Evolutionary conservation across 1,140 invertebrate species (phyloP), one percentile per base, ranked within the genome.

Genomic region (Oppia nitens): DNA sequence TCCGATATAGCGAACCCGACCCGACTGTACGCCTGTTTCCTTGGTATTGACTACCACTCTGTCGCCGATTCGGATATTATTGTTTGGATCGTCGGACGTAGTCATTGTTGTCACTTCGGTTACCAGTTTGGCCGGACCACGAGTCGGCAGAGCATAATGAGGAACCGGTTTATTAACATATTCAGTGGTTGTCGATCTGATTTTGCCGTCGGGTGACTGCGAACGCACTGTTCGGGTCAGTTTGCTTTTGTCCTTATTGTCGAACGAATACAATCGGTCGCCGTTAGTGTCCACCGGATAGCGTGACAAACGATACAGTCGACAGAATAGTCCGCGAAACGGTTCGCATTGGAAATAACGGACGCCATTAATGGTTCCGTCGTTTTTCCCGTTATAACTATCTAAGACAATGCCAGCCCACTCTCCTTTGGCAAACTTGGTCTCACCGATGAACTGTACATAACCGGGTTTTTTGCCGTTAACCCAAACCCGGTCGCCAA

Each of bases 381-480:
- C 91, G 71, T 98, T 97, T 77, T 97, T 97, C 82, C 93, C 94
- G 66, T 87, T 85, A 27, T 90, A 79, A 63, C 91, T 84, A 71
- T 98, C 93, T 57, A 98, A 78, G 32, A 93, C 90, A 56, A 98
- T 83, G 45, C 94, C 94, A 66, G 90, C 92, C 93, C 93, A 98
- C 27, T 63, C 59, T 63, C 93, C 93, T 29, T 85, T 81, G 24
- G 87, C 92, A 72, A 98, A 98, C 53, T 63, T 68, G 32, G 93
- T 94, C 70, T 96, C 92, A n/a, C 95, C 95, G 61, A 98, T 91
- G 71, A 87, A 98, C 26, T 92, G 90, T 63, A 98, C 95, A 66
- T 82, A 79, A 27, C 93, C 94, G 3, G 89, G 83, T 69, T 95
- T 94, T 21, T 81, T 84, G 40, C 92, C 93, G 66, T 89, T 87